Evolutionary conservation across 2,888 invertebrate species (phyloP).

Genomic region (Aradus depressus): DNA sequence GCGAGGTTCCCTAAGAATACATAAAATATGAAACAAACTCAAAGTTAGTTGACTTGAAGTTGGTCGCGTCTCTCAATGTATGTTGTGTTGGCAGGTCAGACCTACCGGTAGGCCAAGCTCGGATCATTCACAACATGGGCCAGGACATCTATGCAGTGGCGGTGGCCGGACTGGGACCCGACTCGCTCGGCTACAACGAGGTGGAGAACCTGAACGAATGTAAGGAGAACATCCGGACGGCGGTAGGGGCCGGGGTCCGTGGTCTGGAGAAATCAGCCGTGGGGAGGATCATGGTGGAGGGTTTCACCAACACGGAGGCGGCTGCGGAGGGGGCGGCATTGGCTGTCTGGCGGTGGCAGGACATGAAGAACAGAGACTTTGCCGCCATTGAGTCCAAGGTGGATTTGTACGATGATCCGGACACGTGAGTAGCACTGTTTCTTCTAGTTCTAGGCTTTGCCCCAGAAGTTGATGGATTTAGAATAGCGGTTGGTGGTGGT

Average conservation of each 20-base stretch:
- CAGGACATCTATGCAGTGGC: slow-evolving; percentile 39
- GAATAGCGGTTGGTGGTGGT: not conserved
- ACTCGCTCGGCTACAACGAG: slow-evolving; percentile 34
- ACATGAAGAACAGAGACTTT: slow-evolving; percentile 35
- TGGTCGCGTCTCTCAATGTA: no score
- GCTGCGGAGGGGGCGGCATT: slow-evolving; percentile 40
- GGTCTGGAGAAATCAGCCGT: slow-evolving; percentile 38
- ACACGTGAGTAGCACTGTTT: slow-evolving; percentile 20
- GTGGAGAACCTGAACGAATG: slow-evolving; percentile 38
- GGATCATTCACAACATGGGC: slow-evolving; percentile 18
- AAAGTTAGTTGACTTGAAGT: no score
- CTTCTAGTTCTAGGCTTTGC: not conserved
- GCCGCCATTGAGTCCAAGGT: slow-evolving; percentile 22
- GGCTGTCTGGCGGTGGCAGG: slow-evolving; percentile 38
- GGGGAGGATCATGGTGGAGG: slow-evolving; percentile 40
- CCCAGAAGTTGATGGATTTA: not conserved
- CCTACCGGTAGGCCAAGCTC: slow-evolving; percentile 17
- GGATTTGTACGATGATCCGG: slow-evolving; percentile 27
- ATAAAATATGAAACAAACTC: no score
- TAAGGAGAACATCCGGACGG: slow-evolving; percentile 38
- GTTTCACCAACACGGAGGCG: slow-evolving; percentile 40
- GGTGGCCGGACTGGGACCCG: slow-evolving; percentile 46
- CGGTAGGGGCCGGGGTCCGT: slow-evolving; percentile 38
- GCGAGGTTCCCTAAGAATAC: no score
- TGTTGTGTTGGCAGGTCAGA: slow-evolving; percentile 17